Evolutionary conservation across 1,140 invertebrate genomes (phyloP).

Genomic region (Orius insidiosus): DNA sequence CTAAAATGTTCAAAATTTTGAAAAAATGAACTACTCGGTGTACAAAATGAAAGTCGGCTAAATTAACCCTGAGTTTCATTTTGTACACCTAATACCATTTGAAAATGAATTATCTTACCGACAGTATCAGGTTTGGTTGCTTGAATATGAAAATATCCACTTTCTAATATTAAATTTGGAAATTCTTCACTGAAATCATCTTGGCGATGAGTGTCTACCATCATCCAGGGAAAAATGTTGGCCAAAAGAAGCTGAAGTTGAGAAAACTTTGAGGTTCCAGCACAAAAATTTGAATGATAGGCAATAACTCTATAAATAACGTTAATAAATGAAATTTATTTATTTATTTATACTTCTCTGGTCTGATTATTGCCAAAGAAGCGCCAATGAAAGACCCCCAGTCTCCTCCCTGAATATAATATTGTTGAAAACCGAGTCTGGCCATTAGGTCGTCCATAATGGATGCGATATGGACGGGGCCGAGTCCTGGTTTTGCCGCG

Average conservation of each 20-base stretch:
- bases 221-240: constrained; percentile 32
- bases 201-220: constrained; percentile 34
- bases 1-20: too few relatives aligned
- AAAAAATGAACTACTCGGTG: too few relatives aligned
- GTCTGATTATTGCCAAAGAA: constrained; percentile 44
- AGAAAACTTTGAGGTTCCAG: constrained; percentile 23
- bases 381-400: constrained; percentile 48
- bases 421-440: constrained; percentile 54
- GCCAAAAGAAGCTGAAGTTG: constrained; percentile 34
- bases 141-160: constrained; percentile 70
- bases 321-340: constrained; percentile 2
- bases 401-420: constrained; percentile 72
- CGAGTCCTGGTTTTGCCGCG: constrained; percentile 40
- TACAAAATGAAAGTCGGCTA: too few relatives aligned
- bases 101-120: too few relatives aligned
- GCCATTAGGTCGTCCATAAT: constrained; percentile 26
- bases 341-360: constrained; percentile 31
- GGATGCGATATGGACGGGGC: constrained; percentile 41
- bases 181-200: constrained; percentile 30
- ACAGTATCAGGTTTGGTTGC: constrained; percentile 81
- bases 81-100: too few relatives aligned
- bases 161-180: constrained; percentile 38
- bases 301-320: constrained; percentile 35
- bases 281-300: constrained; percentile 48
- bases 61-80: too few relatives aligned